These are phyloP conservation scores for Chymomyza fuscimana DNA, from an alignment of 2,888 invertebrate genomes.

Conservation along the genomic window DNA sequence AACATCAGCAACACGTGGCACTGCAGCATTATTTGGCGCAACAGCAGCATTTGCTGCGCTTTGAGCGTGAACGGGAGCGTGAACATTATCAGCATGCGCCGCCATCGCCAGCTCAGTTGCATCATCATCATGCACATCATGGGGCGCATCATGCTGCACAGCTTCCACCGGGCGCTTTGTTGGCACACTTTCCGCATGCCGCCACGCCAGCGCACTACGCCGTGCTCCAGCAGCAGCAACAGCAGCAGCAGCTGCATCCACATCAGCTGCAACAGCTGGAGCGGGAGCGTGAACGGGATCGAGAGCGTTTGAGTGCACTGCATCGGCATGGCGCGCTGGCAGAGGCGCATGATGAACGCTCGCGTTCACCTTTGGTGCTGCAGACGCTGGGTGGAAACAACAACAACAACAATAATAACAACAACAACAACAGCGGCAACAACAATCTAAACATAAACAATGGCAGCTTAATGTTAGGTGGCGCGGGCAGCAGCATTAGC, in stretches of 20 bases:
- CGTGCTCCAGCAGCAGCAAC: slow-evolving; percentile 55
- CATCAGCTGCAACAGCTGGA: slow-evolving; percentile 63
- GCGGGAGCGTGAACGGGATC: slow-evolving; percentile 68
- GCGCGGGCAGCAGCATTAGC: slow-evolving; percentile 75
- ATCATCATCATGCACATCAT: slow-evolving; percentile 51
- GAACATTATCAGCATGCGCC: slow-evolving; percentile 37
- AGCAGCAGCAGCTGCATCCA: slow-evolving; percentile 40
- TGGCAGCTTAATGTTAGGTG: slow-evolving; percentile 55
- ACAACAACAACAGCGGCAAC: slow-evolving; percentile 29
- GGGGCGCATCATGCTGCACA: slow-evolving; percentile 33
- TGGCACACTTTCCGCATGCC: slow-evolving; percentile 56
- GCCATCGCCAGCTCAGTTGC: slow-evolving; percentile 8
- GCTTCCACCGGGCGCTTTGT: slow-evolving; percentile 39
- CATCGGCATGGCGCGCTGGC: slow-evolving; percentile 56
- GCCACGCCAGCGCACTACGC: slow-evolving; percentile 57
- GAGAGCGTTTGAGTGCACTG: slow-evolving; percentile 57
- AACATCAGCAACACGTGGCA: slow-evolving; percentile 68
- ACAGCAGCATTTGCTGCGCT: slow-evolving; percentile 66
- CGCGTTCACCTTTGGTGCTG: slow-evolving; percentile 76
- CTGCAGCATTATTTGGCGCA: slow-evolving; percentile 73
- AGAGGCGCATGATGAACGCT: slow-evolving; percentile 75
- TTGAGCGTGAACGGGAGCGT: slow-evolving; percentile 61
- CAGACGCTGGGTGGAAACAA: slow-evolving; percentile 36
- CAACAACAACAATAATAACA: slow-evolving; percentile 38
- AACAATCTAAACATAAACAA: slow-evolving; percentile 47